Evolutionary conservation across 2,797 vertebrate species (phyloP).

Genomic region (Sebastes wilsoni): DNA sequence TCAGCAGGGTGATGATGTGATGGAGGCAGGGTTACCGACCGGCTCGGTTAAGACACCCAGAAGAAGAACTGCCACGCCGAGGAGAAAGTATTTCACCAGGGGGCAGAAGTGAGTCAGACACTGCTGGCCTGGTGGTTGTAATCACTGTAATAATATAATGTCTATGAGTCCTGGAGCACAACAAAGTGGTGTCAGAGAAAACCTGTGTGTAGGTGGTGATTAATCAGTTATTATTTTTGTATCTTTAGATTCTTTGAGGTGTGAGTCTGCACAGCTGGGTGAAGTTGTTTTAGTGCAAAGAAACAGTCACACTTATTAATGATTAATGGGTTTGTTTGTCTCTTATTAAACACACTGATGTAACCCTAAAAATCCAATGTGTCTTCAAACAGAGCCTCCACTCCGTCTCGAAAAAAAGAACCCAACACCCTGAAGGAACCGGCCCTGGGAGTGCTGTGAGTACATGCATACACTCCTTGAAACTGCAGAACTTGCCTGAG

Average conservation of each 20-base stretch:
- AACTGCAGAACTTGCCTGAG: neutral
- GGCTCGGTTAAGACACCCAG: slow-evolving; percentile 41
- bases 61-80: slow-evolving; percentile 57
- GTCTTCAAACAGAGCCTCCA: slow-evolving; percentile 55
- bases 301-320: neutral
- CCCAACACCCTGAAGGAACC: slow-evolving; percentile 45
- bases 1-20: slow-evolving; percentile 21
- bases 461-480: neutral
- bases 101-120: slow-evolving; percentile 62
- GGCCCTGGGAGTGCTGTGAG: slow-evolving; percentile 75
- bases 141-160: neutral
- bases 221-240: neutral
- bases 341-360: no score
- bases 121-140: neutral
- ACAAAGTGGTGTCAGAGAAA: neutral
- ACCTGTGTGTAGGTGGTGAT: neutral
- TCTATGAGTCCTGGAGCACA: neutral
- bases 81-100: slow-evolving; percentile 41
- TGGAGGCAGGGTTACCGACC: slow-evolving; percentile 1
- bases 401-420: slow-evolving; percentile 61
- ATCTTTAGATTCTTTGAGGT: neutral
- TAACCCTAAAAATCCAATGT: neutral
- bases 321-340: neutral
- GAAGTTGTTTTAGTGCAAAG: neutral
- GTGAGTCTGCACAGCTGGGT: neutral